These are phyloP conservation scores for Dyspetes luteomarginatus DNA, from an alignment of 2,888 invertebrate genomes.

Conservation along the genomic window DNA sequence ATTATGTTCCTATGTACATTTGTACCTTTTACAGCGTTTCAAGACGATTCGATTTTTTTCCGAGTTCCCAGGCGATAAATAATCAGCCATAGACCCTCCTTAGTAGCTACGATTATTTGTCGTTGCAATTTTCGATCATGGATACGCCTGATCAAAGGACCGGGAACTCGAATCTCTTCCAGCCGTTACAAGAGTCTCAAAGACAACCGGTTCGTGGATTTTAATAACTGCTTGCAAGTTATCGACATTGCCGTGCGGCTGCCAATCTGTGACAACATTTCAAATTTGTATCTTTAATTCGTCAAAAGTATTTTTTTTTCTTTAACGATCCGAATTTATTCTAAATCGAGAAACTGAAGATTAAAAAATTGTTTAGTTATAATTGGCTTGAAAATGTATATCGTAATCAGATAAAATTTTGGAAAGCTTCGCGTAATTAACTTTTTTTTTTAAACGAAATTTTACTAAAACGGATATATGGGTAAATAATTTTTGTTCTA, in stretches of 20 bases:
- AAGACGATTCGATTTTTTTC: slow-evolving; percentile 75
- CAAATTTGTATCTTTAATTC: too few relatives aligned
- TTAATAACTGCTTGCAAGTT: slow-evolving; percentile 66
- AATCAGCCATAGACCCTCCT: background rate
- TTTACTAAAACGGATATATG: too few relatives aligned
- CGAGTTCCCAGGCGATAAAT: slow-evolving; percentile 73
- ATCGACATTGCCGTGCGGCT: slow-evolving; percentile 47
- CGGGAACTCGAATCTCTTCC: slow-evolving; percentile 77
- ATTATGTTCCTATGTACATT: slow-evolving; percentile 82
- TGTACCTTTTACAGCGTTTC: slow-evolving; percentile 83
- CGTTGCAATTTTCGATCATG: slow-evolving; percentile 4
- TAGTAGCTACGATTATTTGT: slow-evolving; percentile 14
- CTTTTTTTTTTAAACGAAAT: too few relatives aligned
- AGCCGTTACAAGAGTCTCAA: slow-evolving; percentile 77
- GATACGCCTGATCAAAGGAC: slow-evolving; percentile 37
- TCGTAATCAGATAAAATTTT: too few relatives aligned
- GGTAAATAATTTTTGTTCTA: too few relatives aligned
- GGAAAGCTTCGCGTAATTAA: too few relatives aligned
- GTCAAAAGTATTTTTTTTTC: too few relatives aligned
- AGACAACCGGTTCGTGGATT: slow-evolving; percentile 79
- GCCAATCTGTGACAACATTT: slow-evolving; percentile 21
- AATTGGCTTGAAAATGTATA: too few relatives aligned
- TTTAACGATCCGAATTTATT: too few relatives aligned
- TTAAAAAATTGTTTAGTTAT: too few relatives aligned
- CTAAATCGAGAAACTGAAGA: too few relatives aligned